Base-by-base conservation (phyloP, 2,113 vertebrate species). In the Rhinogobius similis region DNA sequence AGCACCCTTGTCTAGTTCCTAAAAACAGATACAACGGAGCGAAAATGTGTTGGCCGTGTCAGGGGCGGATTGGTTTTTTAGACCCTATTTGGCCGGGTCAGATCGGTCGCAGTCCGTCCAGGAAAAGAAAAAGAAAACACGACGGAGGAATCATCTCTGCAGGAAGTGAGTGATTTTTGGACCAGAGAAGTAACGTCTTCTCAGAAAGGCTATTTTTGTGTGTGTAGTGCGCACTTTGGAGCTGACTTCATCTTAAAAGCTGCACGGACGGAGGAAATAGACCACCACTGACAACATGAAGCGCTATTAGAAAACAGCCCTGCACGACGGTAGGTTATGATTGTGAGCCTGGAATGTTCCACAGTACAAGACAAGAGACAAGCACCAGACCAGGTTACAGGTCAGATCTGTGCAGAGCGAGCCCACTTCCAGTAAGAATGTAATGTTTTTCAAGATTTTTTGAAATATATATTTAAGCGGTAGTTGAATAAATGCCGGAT, bases 1-100 rank as follows among this genome's bases (percentile, higher is more conserved):
- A 76, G 82, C 82, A 84, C 70, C 77, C 84, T 79, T 76, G 67
- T 88, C 79, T 68, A 3, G 75, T 80, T 86, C 79, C 55, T 85
- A 72, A 24, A 46, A 52, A 52, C 50, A 67, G 58, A 86, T 88
- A 76, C 85, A 86, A n/a, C n/a, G n/a, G n/a, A 86, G 91, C 73
- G 6, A 52, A 55, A 55, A 55, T 14, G 67, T 77, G 78, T 86
- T 70, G 64, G 68, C 84, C 91, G 91, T 93, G 93, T 86, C 73
- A 52, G 75, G 67, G 67, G 29, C 62, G 75, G 77, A 76, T 83
- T 75, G 76, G 78, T 82, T 83, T 75, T 82, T 74, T 81, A 48
- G 69, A 4, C 58, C 50, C 44, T 64, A 70, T 75, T 63, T 43
- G 27, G 82, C 39, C 38, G 48, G 67, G 71, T 81, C 78, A 77